A percentile compares a stretch with the other conserved stretches of the same genome.
These are phyloP conservation scores for Chloebia gouldiae DNA, from an alignment of 2,113 vertebrate genomes.

Conservation along the genomic window DNA sequence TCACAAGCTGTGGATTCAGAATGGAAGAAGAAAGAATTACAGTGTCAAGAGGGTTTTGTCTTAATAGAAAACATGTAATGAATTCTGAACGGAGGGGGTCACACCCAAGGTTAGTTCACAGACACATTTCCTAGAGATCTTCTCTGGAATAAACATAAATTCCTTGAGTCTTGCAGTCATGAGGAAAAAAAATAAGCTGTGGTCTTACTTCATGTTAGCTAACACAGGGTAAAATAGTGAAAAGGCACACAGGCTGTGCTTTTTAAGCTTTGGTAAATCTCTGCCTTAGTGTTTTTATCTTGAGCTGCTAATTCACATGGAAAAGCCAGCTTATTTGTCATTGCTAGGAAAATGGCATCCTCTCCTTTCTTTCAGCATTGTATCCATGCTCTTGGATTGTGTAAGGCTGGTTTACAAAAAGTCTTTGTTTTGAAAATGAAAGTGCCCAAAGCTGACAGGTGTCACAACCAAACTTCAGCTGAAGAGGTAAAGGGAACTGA, in stretches of 20 bases:
- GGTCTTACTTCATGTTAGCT: not conserved
- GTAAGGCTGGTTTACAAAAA: not conserved
- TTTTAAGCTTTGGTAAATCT: not conserved
- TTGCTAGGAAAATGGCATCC: not conserved
- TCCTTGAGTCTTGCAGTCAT: not conserved
- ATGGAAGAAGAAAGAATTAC: not conserved
- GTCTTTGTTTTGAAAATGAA: not conserved
- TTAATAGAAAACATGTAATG: not conserved
- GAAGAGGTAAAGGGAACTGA: not conserved
- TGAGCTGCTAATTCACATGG: not conserved
- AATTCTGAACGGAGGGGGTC: not conserved
- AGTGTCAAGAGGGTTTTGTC: not conserved
- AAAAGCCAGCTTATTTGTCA: not conserved
- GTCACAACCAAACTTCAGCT: not conserved
- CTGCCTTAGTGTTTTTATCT: not conserved
- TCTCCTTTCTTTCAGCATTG: not conserved
- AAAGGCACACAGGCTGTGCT: not conserved
- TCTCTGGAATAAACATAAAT: not conserved
- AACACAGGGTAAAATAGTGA: not conserved
- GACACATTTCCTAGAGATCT: not conserved
- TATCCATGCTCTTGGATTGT: not conserved
- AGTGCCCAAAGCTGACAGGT: accelerated
- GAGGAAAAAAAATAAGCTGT: not conserved
- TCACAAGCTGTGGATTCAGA: conserved; percentile 14
- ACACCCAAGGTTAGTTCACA: not conserved